Conservation (phyloP, 2,797 vertebrate species). For the Notamacropus eugenii region DNA sequence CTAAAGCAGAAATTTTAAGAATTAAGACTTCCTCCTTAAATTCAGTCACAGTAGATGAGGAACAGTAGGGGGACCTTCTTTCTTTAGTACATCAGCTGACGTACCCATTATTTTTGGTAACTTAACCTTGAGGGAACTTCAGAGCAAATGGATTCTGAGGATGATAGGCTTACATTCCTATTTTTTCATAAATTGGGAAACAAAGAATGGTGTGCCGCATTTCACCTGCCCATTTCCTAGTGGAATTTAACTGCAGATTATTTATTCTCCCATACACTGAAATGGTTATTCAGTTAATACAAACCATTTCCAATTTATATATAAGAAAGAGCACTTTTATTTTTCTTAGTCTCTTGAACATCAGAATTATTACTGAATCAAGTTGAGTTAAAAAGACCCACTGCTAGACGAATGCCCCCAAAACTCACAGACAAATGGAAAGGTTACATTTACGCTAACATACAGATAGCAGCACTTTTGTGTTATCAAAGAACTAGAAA, state of each 20-base stretch:
- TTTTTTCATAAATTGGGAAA: conserved; percentile 23
- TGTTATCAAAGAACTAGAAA: neutral
- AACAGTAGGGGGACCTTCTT: neutral
- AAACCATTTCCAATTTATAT: conserved; percentile 60
- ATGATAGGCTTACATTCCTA: conserved; percentile 44
- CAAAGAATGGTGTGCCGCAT: conserved; percentile 23
- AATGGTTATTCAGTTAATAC: conserved; percentile 66
- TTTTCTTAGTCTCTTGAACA: conserved; percentile 55
- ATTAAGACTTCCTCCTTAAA: conserved; percentile 56
- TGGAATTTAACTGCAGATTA: conserved; percentile 49
- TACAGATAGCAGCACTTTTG: neutral
- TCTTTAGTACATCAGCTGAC: conserved; percentile 48
- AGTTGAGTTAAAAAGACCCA: neutral
- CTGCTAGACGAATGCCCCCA: neutral
- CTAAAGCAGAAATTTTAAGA: conserved; percentile 1
- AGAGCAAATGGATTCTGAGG: conserved; percentile 61
- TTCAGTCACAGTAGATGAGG: conserved; percentile 23
- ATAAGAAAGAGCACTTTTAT: conserved; percentile 50
- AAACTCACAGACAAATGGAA: neutral
- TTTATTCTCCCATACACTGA: conserved; percentile 47
- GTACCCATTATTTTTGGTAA: conserved; percentile 47
- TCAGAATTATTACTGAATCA: conserved; percentile 55
- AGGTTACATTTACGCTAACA: neutral
- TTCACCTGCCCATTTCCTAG: neutral
- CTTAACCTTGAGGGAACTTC: conserved; percentile 47